Base-by-base conservation (phyloP, 2,888 invertebrate species). In the Dascillus cervinus region DNA sequence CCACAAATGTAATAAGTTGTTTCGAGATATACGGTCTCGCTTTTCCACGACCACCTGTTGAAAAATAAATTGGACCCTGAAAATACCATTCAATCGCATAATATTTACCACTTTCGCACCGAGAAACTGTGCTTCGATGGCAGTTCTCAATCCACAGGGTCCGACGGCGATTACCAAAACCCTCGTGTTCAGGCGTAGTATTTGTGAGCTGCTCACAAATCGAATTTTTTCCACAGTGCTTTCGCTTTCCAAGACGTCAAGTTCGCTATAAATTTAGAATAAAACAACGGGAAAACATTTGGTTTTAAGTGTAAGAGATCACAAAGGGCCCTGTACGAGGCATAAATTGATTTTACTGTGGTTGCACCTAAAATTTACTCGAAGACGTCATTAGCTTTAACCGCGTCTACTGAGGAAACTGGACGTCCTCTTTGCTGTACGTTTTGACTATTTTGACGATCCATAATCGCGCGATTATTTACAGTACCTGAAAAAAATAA, bases 1-100 rank as follows among this genome's bases (percentile, higher is more conserved):
- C 97, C 97, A 98, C 42, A 98, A 69, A 64, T 97, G 97, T 24
- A 97, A 76, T 13, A 98, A 96, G 64, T 98, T 98, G 70, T 98
- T 96, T 12, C 95, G 75, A 1, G 91, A 87, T 66, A 95, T 83
- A 3, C 90, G 78, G 66, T 96, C 96, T 29, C 97, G 73, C 64
- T 96, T 96, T 65, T 98, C 97, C 10, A 96, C 71, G 2, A 97
- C 85, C 25, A 88, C 75, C 75, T 75, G 52, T 3, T n/a, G n/a
- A n/a, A n/a, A n/a, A n/a, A n/a, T n/a, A n/a, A n/a, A n/a, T n/a
- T n/a, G n/a, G n/a, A n/a, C n/a, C n/a, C n/a, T n/a, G n/a, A n/a
- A n/a, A n/a, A n/a, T n/a, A n/a, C n/a, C n/a, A n/a, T n/a, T 22
- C 5, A 10, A 6, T n/a, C 5, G 17, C 10, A n/a, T 8, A 9